Evolutionary conservation across 2,113 vertebrate genomes (phyloP).

Genomic region (Seriola rivoliana): DNA sequence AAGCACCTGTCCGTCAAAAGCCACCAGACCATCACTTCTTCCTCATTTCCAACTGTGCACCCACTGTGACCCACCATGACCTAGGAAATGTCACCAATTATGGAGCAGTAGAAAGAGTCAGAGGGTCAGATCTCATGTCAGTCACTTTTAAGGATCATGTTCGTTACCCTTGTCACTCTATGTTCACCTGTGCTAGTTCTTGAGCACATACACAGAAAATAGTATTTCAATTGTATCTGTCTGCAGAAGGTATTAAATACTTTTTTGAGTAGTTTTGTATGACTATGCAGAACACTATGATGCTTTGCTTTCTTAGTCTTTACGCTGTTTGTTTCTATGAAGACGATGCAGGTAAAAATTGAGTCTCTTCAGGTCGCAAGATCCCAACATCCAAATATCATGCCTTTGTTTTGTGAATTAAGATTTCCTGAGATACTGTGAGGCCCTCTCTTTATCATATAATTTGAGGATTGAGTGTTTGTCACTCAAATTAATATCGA

Average conservation of each 20-base stretch:
- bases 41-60: conserved; percentile 25
- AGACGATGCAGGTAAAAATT: background rate
- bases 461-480: conserved; percentile 34
- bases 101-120: conserved; percentile 49
- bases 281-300: background rate
- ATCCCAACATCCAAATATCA: background rate
- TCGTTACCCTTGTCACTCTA: conserved; percentile 28
- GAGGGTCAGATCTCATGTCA: conserved; percentile 39
- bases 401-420: background rate
- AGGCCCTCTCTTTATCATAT: background rate
- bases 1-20: conserved; percentile 61
- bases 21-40: conserved; percentile 53
- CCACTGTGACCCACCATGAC: conserved; percentile 50
- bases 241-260: background rate
- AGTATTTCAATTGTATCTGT: background rate
- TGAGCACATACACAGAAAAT: background rate
- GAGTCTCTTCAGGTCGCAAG: background rate
- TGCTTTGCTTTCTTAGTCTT: background rate
- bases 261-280: background rate
- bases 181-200: background rate
- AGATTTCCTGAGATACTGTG: background rate
- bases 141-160: conserved; percentile 7
- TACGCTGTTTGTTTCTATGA: background rate
- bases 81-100: conserved; percentile 71
- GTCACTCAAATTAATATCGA: conserved; percentile 8